phyloP scores from a whole-genome alignment of 2,797 vertebrate species.

The Tokudaia muenninki region DNA sequence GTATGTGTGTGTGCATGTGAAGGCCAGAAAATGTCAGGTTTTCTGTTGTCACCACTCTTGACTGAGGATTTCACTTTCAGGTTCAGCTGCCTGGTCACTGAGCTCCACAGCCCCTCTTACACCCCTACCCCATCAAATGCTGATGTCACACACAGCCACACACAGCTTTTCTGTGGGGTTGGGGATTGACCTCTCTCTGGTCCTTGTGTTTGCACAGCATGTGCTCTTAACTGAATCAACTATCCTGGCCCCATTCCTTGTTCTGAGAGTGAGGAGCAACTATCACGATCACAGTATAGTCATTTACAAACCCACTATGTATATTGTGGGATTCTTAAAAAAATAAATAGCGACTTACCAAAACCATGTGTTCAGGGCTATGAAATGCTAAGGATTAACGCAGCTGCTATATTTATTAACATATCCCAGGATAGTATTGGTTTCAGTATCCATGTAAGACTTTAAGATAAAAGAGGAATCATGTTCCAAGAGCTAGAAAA shows the following conservation, averaged over 20 bases:
- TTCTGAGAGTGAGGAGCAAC: slow-evolving; percentile 19
- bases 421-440: neutral
- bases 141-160: neutral
- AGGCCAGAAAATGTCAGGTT: neutral
- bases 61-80: neutral
- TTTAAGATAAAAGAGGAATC: neutral
- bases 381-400: slow-evolving; percentile 1
- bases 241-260: neutral
- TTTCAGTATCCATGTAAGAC: slow-evolving; percentile 36
- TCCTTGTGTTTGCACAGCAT: neutral
- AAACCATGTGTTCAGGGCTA: neutral
- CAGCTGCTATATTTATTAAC: neutral
- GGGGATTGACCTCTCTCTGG: neutral
- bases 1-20: too few relatives aligned
- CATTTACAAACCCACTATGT: neutral
- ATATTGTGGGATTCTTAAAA: neutral
- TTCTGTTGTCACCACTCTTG: neutral
- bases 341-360: slow-evolving; percentile 1
- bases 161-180: neutral
- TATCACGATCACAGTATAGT: neutral
- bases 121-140: neutral
- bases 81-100: too few relatives aligned
- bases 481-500: neutral
- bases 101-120: neutral
- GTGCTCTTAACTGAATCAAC: neutral